Base-by-base conservation (phyloP, 2,797 vertebrate genomes). In the Eulemur mongoz region DNA sequence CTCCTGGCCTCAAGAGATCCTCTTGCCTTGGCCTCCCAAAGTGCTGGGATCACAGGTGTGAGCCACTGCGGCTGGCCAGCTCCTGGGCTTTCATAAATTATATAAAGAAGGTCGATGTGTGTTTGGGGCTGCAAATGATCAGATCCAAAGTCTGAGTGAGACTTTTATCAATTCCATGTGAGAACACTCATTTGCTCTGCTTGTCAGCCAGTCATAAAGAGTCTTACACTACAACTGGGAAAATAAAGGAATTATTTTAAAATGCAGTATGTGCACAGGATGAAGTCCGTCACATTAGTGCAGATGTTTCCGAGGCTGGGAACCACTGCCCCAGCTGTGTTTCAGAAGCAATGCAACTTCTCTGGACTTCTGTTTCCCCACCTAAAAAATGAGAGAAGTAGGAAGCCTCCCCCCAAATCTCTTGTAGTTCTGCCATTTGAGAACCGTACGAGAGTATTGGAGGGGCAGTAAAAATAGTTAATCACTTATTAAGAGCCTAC, bases 401-500 rank as follows among this genome's bases (percentile, higher is more conserved):
- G 40, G 43, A 38, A 75, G 50, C 15, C 5, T 5, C 30, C 45
- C 1, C 20, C 11, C 20, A 15, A 0, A 15, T 25, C 65, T n/a
- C 25, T 32, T 50, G 18, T 4, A 1, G 2, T 45, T n/a, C 18
- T 12, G 13, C 23, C 7, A 4, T 12, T 59, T 88, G 15, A n/a
- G 67, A 50, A 5, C 18, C 4, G 9, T 27, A 0, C 2, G 13
- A 23, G 23, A 8, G 4, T 11, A 1, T 0, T 4, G 40, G 80
- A 27, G 27, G 48, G 57, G 17, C 57, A 65, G 4, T n/a, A 18
- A 14, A 45, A 45, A 32, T 2, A n/a, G 11, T 12, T 45, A 20
- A 4, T 9, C 40, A 45, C 59, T 40, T 40, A 13, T 13, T 40
- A 25, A 67, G 38, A 25, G 69, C 35, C 69, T 70, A 7, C 38